Base-by-base conservation (phyloP, 2,888 invertebrate genomes). In the Eupithecia inturbata region DNA sequence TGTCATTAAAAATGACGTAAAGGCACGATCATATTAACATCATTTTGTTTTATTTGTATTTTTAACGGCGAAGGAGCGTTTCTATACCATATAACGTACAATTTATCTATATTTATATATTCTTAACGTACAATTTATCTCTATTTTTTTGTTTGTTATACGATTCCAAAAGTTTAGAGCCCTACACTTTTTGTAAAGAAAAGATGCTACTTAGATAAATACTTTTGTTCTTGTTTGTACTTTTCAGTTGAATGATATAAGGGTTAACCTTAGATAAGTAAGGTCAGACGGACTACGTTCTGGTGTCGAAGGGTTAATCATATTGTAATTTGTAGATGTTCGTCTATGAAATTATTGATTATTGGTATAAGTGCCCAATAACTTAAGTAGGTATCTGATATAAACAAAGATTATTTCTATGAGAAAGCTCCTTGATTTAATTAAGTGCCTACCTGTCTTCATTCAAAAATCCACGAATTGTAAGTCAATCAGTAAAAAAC, bases 1-100 rank as follows among this genome's bases (percentile, higher is more conserved):
- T 90, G 85, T 88, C 85, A 88, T 85, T 36, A n/a, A 63, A 36
- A 33, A 64, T 64, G 83, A 84, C 79, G 79, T 92, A 86, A 91
- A 87, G 92, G 83, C 76, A 82, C 81, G 89, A 81, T 85, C 88
- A 92, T 89, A 91, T 31, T 31, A n/a, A n/a, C n/a, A 26, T 67
- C 26, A 39, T 26, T 33, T 66, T 39, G 14, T 14, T 26, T 64
- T 19, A 64, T 36, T 26, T 3, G 22, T 53, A 22, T 53, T 3
- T 26, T 26, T 22, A 53, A 9, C 1, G 12, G 22, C n/a, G 3
- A n/a, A n/a, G n/a, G n/a, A n/a, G n/a, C n/a, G n/a, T n/a, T n/a
- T n/a, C n/a, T n/a, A n/a, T n/a, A n/a, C n/a, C n/a, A n/a, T n/a
- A n/a, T n/a, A n/a, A n/a, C n/a, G n/a, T n/a, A n/a, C n/a, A n/a